phyloP scores from a whole-genome alignment of 2,888 invertebrate species.

The Heliconius erato region DNA sequence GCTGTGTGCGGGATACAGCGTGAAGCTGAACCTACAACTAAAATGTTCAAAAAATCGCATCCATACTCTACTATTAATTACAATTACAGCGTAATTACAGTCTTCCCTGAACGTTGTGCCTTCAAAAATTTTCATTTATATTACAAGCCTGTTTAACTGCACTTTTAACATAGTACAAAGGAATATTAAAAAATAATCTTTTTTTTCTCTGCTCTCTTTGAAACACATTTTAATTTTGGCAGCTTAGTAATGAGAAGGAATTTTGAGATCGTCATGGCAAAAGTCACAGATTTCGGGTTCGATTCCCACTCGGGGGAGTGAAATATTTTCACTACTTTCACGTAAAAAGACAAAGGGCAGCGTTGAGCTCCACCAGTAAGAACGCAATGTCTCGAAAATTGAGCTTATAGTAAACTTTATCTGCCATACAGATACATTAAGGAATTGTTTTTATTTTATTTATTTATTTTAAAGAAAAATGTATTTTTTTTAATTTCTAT shows the following conservation, averaged over 20 bases:
- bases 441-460: no score
- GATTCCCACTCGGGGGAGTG: neutral
- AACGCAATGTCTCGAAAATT: neutral
- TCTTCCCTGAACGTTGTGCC: neutral
- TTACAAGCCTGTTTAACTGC: slow-evolving; percentile 15
- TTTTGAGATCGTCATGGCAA: slow-evolving; percentile 1
- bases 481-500: neutral
- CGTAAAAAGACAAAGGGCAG: neutral
- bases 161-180: slow-evolving; percentile 24
- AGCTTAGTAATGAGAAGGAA: slow-evolving; percentile 39
- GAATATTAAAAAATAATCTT: slow-evolving; percentile 29
- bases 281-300: neutral
- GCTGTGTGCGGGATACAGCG: no score
- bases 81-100: neutral
- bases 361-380: neutral
- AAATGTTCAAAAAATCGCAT: neutral
- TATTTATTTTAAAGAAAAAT: neutral
- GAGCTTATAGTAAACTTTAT: no score
- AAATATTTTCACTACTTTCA: neutral
- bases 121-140: slow-evolving; percentile 22
- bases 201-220: slow-evolving; percentile 19
- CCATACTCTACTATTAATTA: neutral
- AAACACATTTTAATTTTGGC: slow-evolving; percentile 43
- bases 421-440: no score
- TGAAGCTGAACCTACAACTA: neutral